Base-by-base conservation (phyloP, 2,888 invertebrate genomes). In the Dicycla oo region DNA sequence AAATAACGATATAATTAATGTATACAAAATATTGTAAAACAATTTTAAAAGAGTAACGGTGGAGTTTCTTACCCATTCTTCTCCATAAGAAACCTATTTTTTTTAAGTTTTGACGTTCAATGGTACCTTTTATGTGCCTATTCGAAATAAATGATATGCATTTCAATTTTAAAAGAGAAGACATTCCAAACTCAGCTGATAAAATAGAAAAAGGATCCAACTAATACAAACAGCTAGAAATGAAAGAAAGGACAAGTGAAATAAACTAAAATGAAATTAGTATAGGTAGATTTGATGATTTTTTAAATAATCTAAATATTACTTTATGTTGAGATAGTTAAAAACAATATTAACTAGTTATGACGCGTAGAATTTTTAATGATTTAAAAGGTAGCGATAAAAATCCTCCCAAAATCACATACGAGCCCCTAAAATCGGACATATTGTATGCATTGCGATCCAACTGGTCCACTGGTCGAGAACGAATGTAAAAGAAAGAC, bases 391-490 rank as follows among this genome's bases (percentile, higher is more conserved):
- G 34, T 26, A 15, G 20, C 5, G 8, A 49, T 18, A 34, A 51
- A 72, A 43, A 51, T 40, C 3, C 3, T 5, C 18, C 13, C 0
- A 49, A 10, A 76, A 45, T 45, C 20, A n/a, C 69, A 49, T 1
- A 30, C 34, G 62, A 49, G 23, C 40, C 72, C 57, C 73, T 66
- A 64, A 79, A 79, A 70, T 57, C 49, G 56, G 30, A 74, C 65
- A 73, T 71, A 54, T 49, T 75, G 78, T 78, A 83, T 83, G 84
- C 79, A 84, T 78, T 85, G 80, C 80, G 71, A 81, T 83, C 34
- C 11, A 68, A 68, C 54, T 13, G 81, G 80, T 78, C 6, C 0
- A 79, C 81, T 79, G 78, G 72, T 64, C 40, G 75, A 60, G 68
- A 81, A 69, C 60, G 70, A 80, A 83, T 71, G 70, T 63, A 86